Evolutionary conservation across 2,888 invertebrate genomes (phyloP).

Genomic region (Cecidostiba fungosa): DNA sequence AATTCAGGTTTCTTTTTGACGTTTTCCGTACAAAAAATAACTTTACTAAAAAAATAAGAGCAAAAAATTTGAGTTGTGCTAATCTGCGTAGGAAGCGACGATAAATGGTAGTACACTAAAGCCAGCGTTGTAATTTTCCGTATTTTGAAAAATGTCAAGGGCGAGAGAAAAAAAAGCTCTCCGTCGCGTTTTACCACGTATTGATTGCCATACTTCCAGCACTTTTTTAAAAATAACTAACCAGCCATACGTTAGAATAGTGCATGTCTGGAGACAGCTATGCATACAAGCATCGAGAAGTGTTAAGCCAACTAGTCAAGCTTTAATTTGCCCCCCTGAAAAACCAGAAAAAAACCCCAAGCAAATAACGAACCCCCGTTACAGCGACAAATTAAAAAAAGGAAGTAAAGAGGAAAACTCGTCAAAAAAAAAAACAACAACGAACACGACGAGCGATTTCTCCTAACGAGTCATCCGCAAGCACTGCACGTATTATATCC

Average conservation of each 20-base stretch:
- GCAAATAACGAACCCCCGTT: too few species aligned
- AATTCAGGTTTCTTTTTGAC: too few species aligned
- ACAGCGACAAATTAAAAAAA: slow-evolving; percentile 40
- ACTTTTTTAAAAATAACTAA: neutral
- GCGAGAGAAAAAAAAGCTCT: neutral
- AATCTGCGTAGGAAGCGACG: too few species aligned
- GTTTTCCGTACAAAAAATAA: too few species aligned
- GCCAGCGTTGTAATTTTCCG: neutral
- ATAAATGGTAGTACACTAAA: too few species aligned
- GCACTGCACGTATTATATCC: slow-evolving; percentile 46
- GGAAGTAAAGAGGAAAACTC: neutral
- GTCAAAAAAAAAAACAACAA: neutral
- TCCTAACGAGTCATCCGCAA: slow-evolving; percentile 41
- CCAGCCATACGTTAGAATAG: too few species aligned
- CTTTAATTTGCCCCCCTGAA: too few species aligned
- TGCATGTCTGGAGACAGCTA: too few species aligned
- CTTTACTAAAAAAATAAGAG: too few species aligned
- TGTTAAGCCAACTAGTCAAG: neutral
- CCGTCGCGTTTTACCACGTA: neutral
- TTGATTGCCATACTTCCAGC: neutral
- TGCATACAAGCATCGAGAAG: too few species aligned
- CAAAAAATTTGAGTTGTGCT: too few species aligned
- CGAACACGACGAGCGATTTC: slow-evolving; percentile 23
- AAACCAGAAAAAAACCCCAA: too few species aligned
- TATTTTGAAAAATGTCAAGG: neutral